phyloP scores from a whole-genome alignment of 2,888 invertebrate species.

The Ametastegia equiseti region DNA sequence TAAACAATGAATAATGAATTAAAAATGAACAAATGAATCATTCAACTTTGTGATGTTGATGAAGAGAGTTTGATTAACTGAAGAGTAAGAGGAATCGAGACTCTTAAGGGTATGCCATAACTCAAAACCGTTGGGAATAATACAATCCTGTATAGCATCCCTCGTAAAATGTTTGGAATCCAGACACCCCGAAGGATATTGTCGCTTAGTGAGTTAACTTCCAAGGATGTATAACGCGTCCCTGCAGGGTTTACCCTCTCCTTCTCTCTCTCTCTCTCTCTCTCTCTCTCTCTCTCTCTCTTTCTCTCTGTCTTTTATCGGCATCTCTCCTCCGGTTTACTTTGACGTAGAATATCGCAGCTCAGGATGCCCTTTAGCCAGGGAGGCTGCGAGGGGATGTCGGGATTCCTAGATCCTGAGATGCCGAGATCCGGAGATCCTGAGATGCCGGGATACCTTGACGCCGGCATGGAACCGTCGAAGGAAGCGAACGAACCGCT shows the following conservation, averaged over 20 bases:
- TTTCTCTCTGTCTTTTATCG: too few species aligned
- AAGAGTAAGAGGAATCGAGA: neutral
- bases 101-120: neutral
- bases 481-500: conserved; percentile 15
- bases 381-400: conserved; percentile 3
- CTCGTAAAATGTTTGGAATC: conserved; percentile 24
- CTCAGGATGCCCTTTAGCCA: too few species aligned
- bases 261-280: too few species aligned
- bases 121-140: conserved; percentile 22
- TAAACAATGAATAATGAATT: too few species aligned
- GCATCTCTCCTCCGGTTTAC: too few species aligned
- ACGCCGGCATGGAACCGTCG: conserved; percentile 7
- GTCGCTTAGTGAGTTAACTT: conserved; percentile 2
- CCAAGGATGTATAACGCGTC: conserved; percentile 6
- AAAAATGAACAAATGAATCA: too few species aligned
- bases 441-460: conserved; percentile 1
- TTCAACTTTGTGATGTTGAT: too few species aligned
- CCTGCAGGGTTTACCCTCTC: too few species aligned
- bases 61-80: too few species aligned
- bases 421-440: too few species aligned
- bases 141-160: neutral
- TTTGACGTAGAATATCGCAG: conserved; percentile 15
- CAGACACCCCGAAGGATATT: conserved; percentile 19
- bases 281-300: too few species aligned
- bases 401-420: neutral